These are phyloP conservation scores for Nomada ruficornis DNA, from an alignment of 2,888 invertebrate species.

Conservation along the genomic window DNA sequence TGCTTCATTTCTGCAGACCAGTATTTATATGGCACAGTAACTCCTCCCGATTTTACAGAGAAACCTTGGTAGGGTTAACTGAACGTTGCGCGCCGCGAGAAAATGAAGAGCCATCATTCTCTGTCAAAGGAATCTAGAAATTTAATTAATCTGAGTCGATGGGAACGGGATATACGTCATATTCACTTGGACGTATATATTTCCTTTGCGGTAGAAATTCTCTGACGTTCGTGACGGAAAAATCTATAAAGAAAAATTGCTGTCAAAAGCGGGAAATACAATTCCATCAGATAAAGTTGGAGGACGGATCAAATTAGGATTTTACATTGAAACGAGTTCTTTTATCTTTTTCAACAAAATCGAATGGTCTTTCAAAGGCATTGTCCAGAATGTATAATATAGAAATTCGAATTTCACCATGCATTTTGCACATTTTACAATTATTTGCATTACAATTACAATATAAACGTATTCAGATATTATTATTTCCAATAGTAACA, in stretches of 20 bases:
- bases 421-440: no score
- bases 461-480: no score
- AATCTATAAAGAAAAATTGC: conserved; percentile 12
- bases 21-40: conserved; percentile 32
- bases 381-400: no score
- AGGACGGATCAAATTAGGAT: not conserved
- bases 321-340: not conserved
- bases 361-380: no score
- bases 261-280: not conserved
- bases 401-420: no score
- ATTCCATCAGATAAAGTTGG: not conserved
- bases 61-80: conserved; percentile 20
- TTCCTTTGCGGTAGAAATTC: conserved; percentile 22
- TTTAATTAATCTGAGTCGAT: conserved; percentile 60
- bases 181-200: conserved; percentile 15
- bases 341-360: no score
- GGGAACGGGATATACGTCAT: conserved; percentile 22
- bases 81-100: conserved; percentile 26
- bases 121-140: conserved; percentile 58
- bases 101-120: conserved; percentile 51
- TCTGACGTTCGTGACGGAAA: not conserved
- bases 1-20: conserved; percentile 19
- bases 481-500: no score
- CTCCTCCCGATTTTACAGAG: conserved; percentile 27
- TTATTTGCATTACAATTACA: no score